Evolutionary conservation across 64 coral and sea anemone genomes (phyloP).

Genomic region (Actinia equina): DNA sequence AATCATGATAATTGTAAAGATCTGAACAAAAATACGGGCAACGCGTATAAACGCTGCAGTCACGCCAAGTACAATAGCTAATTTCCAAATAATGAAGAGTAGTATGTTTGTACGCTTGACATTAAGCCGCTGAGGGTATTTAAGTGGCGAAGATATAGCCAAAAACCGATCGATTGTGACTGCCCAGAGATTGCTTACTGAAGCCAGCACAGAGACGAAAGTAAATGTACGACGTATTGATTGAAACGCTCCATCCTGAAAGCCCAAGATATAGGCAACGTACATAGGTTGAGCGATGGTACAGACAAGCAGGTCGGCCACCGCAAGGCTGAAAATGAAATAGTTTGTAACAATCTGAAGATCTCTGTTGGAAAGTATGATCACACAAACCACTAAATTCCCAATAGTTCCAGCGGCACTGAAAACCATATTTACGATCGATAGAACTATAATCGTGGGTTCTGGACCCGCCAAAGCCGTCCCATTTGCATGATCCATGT

Average conservation of each 20-base stretch:
- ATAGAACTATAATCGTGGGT: constrained; percentile 35
- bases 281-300: constrained; percentile 83
- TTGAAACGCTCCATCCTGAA: constrained; percentile 27
- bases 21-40: constrained; percentile 21
- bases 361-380: constrained; percentile 38
- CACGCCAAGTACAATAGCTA: constrained; percentile 54
- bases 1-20: constrained; percentile 55
- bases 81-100: constrained; percentile 58
- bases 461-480: constrained; percentile 8
- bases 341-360: constrained; percentile 80
- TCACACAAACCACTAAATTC: constrained; percentile 72
- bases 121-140: constrained; percentile 52
- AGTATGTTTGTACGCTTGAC: constrained; percentile 29
- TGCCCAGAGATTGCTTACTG: constrained; percentile 75
- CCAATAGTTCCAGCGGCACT: constrained; percentile 69
- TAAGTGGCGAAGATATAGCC: constrained; percentile 72
- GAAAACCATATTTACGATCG: constrained; percentile 76
- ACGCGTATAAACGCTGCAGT: constrained; percentile 22
- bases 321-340: constrained; percentile 80
- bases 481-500: constrained; percentile 1
- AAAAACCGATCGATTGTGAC: constrained; percentile 92
- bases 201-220: constrained; percentile 84
- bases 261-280: constrained; percentile 58
- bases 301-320: constrained; percentile 84
- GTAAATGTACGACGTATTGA: constrained; percentile 63